Conservation (phyloP, 1,140 invertebrate genomes). For the Bursaphelenchus mucronatus region DNA sequence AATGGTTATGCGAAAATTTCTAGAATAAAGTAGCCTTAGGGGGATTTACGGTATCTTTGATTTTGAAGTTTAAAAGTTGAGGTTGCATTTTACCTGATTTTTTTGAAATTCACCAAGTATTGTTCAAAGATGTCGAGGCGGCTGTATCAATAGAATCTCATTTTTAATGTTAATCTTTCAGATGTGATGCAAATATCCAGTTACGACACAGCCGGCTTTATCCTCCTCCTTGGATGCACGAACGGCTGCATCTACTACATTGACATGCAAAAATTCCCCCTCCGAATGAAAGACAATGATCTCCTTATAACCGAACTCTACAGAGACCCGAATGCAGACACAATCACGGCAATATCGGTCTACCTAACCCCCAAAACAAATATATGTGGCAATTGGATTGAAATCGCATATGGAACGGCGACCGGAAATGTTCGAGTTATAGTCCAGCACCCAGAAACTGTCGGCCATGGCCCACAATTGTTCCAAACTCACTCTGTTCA, state of each 20-base stretch:
- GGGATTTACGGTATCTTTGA: too few species aligned
- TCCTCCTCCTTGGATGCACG: constrained; percentile 84
- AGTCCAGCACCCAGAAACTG: constrained; percentile 95
- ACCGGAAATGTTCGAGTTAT: constrained; percentile 91
- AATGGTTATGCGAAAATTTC: too few species aligned
- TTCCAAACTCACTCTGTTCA: constrained; percentile 98
- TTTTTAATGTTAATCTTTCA: constrained; percentile 65
- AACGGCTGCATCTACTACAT: constrained; percentile 97
- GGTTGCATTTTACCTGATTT: too few species aligned
- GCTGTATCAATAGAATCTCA: too few species aligned
- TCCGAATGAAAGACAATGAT: constrained; percentile 98
- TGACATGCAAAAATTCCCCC: constrained; percentile 98
- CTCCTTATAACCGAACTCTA: constrained; percentile 92
- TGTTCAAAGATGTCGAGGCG: not conserved
- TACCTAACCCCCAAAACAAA: constrained; percentile 96
- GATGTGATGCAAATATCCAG: constrained; percentile 88
- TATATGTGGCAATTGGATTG: constrained; percentile 95
- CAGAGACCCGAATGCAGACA: constrained; percentile 84
- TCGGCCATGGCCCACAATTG: constrained; percentile 91
- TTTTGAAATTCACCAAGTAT: too few species aligned
- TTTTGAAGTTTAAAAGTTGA: too few species aligned
- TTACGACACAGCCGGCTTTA: constrained; percentile 90
- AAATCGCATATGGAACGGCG: constrained; percentile 95
- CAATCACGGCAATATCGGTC: constrained; percentile 95
- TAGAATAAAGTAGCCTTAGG: too few species aligned